phyloP scores from a whole-genome alignment of 2,888 invertebrate genomes.

The Uloborus plumipes region DNA sequence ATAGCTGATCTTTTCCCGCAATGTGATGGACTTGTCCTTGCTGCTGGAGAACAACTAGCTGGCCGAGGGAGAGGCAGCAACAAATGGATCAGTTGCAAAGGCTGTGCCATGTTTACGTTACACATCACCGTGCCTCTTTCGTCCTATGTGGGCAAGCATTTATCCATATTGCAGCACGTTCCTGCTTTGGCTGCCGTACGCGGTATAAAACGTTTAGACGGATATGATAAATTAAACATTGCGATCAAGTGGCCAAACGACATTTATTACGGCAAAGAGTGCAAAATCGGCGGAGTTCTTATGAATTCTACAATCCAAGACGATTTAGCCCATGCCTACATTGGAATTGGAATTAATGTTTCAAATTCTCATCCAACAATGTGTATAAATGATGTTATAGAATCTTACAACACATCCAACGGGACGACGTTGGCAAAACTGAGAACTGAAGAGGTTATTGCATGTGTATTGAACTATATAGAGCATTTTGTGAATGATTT shows the following conservation, averaged over 20 bases:
- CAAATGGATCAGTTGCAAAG: conserved; percentile 89
- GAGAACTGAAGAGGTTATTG: conserved; percentile 80
- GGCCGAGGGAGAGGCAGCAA: conserved; percentile 84
- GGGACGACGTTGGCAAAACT: conserved; percentile 72
- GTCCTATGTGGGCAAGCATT: conserved; percentile 77
- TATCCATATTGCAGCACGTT: conserved; percentile 89
- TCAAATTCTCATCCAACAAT: conserved; percentile 72
- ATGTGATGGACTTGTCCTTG: conserved; percentile 82
- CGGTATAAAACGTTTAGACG: conserved; percentile 80
- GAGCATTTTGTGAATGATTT: conserved; percentile 79
- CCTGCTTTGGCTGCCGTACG: conserved; percentile 86
- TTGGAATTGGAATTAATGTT: conserved; percentile 72
- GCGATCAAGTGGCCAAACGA: conserved; percentile 67
- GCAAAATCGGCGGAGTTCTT: conserved; percentile 65
- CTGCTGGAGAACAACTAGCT: conserved; percentile 83
- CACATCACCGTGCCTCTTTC: conserved; percentile 80
- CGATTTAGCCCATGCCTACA: conserved; percentile 33
- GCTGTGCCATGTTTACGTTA: conserved; percentile 90
- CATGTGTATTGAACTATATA: conserved; percentile 80
- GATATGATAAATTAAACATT: conserved; percentile 75
- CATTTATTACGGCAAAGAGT: conserved; percentile 48
- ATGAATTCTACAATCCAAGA: conserved; percentile 56
- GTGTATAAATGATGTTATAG: conserved; percentile 72
- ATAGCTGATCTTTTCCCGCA: conserved; percentile 75
- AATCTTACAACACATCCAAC: conserved; percentile 68